phyloP scores from a whole-genome alignment of 2,888 invertebrate genomes.

The Dioctria rufipes region DNA sequence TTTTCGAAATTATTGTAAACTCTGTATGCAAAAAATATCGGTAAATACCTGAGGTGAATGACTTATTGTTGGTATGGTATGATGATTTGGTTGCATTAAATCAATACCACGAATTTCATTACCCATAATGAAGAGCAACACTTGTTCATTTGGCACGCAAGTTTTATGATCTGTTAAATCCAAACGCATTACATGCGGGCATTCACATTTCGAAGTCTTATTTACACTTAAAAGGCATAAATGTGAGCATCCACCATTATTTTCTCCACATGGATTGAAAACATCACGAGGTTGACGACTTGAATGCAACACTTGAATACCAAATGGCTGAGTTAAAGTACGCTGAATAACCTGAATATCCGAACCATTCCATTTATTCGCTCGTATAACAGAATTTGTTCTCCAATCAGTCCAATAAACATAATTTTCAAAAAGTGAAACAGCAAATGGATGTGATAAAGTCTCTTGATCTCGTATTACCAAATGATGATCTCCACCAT shows the following conservation, averaged over 20 bases:
- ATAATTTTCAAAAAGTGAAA: slow-evolving; percentile 87
- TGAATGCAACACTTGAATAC: slow-evolving; percentile 87
- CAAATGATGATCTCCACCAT: slow-evolving; percentile 79
- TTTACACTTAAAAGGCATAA: slow-evolving; percentile 79
- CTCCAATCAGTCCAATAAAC: slow-evolving; percentile 97
- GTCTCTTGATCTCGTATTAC: slow-evolving; percentile 80
- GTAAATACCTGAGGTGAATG: slow-evolving; percentile 67
- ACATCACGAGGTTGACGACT: slow-evolving; percentile 78
- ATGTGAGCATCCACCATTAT: slow-evolving; percentile 87
- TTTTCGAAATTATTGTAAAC: not conserved
- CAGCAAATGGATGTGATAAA: slow-evolving; percentile 90
- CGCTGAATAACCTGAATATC: slow-evolving; percentile 85
- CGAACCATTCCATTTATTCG: slow-evolving; percentile 89
- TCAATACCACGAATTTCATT: slow-evolving; percentile 90
- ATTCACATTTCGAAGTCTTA: slow-evolving; percentile 80
- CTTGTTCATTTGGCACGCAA: slow-evolving; percentile 81
- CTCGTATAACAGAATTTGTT: slow-evolving; percentile 86
- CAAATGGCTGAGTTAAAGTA: slow-evolving; percentile 91
- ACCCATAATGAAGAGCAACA: slow-evolving; percentile 82
- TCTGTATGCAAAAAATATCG: not conserved
- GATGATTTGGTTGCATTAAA: slow-evolving; percentile 81
- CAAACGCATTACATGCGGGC: slow-evolving; percentile 90
- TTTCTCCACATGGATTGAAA: slow-evolving; percentile 78
- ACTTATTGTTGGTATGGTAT: slow-evolving; percentile 87
- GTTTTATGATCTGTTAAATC: slow-evolving; percentile 74